Percentiles rank a stretch among this genome's conserved stretches.
These are phyloP conservation scores for Drosophila dives DNA, from an alignment of 2,888 invertebrate genomes.

Conservation along the genomic window DNA sequence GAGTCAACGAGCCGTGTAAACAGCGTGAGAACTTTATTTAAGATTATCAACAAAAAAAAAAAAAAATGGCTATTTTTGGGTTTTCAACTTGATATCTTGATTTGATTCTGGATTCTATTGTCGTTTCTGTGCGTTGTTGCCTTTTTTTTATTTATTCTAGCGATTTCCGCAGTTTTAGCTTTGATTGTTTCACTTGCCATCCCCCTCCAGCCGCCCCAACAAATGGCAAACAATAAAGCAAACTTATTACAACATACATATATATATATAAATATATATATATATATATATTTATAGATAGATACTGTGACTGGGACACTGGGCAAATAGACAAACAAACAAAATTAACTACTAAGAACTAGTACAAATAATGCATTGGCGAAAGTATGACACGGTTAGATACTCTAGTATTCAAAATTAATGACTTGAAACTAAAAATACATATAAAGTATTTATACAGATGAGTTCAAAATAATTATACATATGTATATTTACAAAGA, in stretches of 20 bases:
- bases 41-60: constrained; percentile 60
- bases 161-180: constrained; percentile 72
- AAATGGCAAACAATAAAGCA: constrained; percentile 50
- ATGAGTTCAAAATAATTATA: background rate
- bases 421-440: background rate
- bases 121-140: constrained; percentile 12
- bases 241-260: constrained; percentile 52
- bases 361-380: background rate
- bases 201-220: constrained; percentile 42
- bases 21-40: constrained; percentile 79
- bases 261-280: background rate
- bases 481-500: background rate
- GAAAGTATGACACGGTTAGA: background rate
- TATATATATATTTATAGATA: background rate
- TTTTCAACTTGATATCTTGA: constrained; percentile 38
- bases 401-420: background rate
- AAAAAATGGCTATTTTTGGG: constrained; percentile 20
- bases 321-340: constrained; percentile 19
- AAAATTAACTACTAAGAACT: constrained; percentile 15
- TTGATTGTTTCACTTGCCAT: constrained; percentile 72
- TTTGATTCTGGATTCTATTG: constrained; percentile 40
- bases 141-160: constrained; percentile 61
- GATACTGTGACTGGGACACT: background rate
- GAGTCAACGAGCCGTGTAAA: constrained; percentile 80
- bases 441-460: background rate